Percentiles rank a stretch among this genome's conserved stretches.
These are phyloP conservation scores for Percopsis omiscomaycus DNA, from an alignment of 2,797 vertebrate species.

Conservation along the genomic window DNA sequence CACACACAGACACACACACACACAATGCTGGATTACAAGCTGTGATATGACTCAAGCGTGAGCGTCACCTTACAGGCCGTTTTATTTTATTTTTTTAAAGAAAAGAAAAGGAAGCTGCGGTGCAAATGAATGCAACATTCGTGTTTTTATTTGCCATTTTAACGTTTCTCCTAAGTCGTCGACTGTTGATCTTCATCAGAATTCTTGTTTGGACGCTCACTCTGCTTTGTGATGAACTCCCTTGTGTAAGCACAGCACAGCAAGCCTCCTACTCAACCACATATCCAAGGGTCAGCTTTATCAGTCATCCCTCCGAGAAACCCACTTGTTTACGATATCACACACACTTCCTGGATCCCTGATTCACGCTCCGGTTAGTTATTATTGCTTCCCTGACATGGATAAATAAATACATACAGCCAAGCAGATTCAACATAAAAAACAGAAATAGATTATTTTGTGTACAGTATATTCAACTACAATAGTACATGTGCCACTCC, in stretches of 20 bases:
- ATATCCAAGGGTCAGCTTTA: slow-evolving; percentile 14
- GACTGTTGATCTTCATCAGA: slow-evolving; percentile 11
- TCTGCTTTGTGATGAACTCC: not conserved
- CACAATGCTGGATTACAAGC: not conserved
- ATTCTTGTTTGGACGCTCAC: slow-evolving; percentile 15
- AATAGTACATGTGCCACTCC: not conserved
- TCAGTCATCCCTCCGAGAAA: slow-evolving; percentile 28
- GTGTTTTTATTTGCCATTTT: not conserved
- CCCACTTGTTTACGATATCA: slow-evolving; percentile 27
- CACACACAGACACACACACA: not conserved
- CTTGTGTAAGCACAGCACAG: slow-evolving; percentile 8
- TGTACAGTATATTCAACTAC: not conserved
- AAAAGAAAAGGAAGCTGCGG: not conserved
- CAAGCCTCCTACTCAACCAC: slow-evolving; percentile 3
- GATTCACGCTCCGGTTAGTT: slow-evolving; percentile 13
- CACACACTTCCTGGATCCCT: not conserved
- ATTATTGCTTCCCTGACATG: not conserved
- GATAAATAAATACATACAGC: not conserved
- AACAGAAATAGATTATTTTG: slow-evolving; percentile 4
- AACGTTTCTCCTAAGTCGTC: not conserved
- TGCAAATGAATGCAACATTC: not conserved
- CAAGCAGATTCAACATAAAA: not conserved
- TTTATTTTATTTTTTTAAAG: not conserved
- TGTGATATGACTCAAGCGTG: not conserved
- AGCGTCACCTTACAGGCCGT: not conserved